Evolutionary conservation across 2,113 vertebrate species (phyloP), one percentile per base, ranked within the genome.

Genomic region (Opisthocomus hoazin): DNA sequence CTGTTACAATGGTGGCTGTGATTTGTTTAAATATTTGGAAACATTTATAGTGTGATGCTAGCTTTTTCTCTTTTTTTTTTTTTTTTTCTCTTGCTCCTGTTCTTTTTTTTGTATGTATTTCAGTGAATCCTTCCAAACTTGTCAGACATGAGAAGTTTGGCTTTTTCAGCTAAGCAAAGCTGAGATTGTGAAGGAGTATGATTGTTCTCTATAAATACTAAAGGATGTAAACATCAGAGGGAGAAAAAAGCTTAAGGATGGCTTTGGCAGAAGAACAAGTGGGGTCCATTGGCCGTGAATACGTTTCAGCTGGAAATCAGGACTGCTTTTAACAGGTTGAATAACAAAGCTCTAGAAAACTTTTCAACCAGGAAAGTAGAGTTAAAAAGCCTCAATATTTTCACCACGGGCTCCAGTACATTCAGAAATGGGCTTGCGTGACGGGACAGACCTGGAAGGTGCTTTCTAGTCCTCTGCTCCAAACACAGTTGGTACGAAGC

Each of bases 1-100:
- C 77, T 85, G 18, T 85, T 94, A 54, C 7, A 74, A 88, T 83
- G 0, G 2, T 65, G 41, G 10, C 54, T 85, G 65, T 69, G 82
- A 63, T 36, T 94, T 87, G 70, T 94, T 95, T 91, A 93, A 96
- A 87, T 43, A 73, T 95, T 89, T 87, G 66, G 74, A 92, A 75
- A 45, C 65, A 58, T 79, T 87, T 84, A 6, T 19, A 54, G 32
- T 46, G 61, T 79, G 74, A 71, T 78, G 34, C 13, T 77, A 68
- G 18, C 34, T 50, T 45, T 13, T 12, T 45, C 17, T 13, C 14
- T 45, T 26, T 32, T 65, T 57, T n/a, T 58, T 43, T 86, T 26
- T 43, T 51, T 60, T 46, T 48, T 20, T 36, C 36, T n/a, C 36
- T 57, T 79, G 7, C 45, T 85, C 41, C 45, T 71, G 4, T 13